Evolutionary conservation across 2,113 vertebrate genomes (phyloP), one percentile per base, ranked within the genome.

Genomic region (Xiphias gladius): DNA sequence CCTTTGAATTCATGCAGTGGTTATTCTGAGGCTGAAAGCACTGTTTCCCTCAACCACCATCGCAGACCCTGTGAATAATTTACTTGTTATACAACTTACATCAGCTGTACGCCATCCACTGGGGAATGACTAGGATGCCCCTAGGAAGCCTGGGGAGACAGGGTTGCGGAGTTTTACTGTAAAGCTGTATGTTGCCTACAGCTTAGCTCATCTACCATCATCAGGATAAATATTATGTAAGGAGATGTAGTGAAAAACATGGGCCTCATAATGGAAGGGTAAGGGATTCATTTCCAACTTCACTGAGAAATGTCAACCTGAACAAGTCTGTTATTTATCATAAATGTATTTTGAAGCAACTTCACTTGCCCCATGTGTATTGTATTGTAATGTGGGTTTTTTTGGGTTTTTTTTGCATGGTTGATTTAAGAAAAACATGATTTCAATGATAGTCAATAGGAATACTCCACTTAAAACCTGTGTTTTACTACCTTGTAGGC

Each of bases 51-150:
- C 80, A 88, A 82, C 85, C 68, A 54, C 62, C 87, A 82, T 79
- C 10, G n/a, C 72, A 80, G 82, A 78, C 65, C 24, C 63, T 74
- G 75, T 95, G 88, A 94, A 94, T 96, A 92, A 95, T 95, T 95
- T 84, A 94, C 71, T 62, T 79, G 81, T 86, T 88, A 80, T 91
- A 88, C 86, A 90, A 74, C 78, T 80, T 73, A 62, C 63, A 58
- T 67, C 11, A 35, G 67, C 76, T 70, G 46, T 84, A 35, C 19
- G 32, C 41, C 70, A 55, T 79, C 83, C 77, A 19, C 68, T 0
- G 35, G 74, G 72, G 85, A 86, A 76, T 66, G 62, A 68, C 80
- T 8, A 37, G 11, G 77, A 79, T 76, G 84, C 76, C 73, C 78
- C 28, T 4, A 9, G 85, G 79, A 84, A 77, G 73, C 65, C 55